Percentiles rank a stretch among this genome's conserved stretches.
Evolutionary conservation across 2,797 vertebrate species (phyloP).

Genomic region (Brachyrhaphis roseni): DNA sequence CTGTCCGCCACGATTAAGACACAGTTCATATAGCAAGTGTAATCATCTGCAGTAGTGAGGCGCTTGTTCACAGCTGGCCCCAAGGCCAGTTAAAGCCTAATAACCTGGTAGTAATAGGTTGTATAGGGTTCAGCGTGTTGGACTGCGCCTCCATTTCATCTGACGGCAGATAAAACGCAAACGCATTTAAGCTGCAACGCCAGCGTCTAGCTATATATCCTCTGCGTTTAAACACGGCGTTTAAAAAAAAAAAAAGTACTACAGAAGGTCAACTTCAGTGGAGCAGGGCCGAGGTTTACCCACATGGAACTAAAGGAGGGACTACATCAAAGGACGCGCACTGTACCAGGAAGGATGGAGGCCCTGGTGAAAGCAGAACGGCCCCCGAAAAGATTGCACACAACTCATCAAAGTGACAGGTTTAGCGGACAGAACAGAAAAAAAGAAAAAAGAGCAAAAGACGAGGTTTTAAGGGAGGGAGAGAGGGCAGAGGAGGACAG

Average conservation of each 20-base stretch:
- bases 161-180: conserved; percentile 1
- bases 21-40: conserved; percentile 72
- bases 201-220: not conserved
- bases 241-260: not conserved
- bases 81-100: conserved; percentile 38
- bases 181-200: not conserved
- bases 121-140: not conserved
- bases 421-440: conserved; percentile 50
- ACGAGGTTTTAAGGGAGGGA: conserved; percentile 1
- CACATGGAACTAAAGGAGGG: conserved; percentile 44
- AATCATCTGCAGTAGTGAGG: conserved; percentile 70
- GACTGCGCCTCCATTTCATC: conserved; percentile 1
- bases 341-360: conserved; percentile 63
- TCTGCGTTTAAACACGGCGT: conserved; percentile 8
- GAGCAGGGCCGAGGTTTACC: conserved; percentile 19
- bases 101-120: conserved; percentile 35
- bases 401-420: conserved; percentile 75
- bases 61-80: conserved; percentile 50
- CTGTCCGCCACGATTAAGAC: conserved; percentile 74
- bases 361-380: conserved; percentile 59
- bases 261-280: conserved; percentile 20
- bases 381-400: conserved; percentile 59
- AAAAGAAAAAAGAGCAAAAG: conserved; percentile 25
- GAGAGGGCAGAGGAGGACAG: conserved; percentile 13
- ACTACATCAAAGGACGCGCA: conserved; percentile 64